These are phyloP conservation scores for Megaustenia siamemsis DNA, from an alignment of 2,888 invertebrate genomes.

Conservation along the genomic window DNA sequence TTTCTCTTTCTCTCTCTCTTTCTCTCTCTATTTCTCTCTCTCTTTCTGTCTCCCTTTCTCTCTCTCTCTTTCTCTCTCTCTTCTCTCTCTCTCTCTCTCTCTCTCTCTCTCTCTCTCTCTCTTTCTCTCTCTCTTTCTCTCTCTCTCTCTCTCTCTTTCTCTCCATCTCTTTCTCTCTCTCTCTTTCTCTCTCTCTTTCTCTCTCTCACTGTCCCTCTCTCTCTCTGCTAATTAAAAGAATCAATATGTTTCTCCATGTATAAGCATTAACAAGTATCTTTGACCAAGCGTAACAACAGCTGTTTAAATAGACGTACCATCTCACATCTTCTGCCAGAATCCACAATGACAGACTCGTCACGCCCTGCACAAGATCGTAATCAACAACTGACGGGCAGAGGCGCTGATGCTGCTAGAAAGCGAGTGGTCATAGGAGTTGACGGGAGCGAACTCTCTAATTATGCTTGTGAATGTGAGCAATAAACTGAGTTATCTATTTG, in stretches of 20 bases:
- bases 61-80: no score
- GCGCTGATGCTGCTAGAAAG: constrained; percentile 53
- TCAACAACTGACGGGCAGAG: constrained; percentile 49
- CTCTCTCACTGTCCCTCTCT: not conserved
- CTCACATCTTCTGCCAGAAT: not conserved
- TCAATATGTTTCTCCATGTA: no score
- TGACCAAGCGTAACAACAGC: no score
- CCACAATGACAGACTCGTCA: constrained; percentile 6
- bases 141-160: not conserved
- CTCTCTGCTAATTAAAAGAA: not conserved
- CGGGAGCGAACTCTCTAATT: constrained; percentile 57
- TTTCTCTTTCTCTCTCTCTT: no score
- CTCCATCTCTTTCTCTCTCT: not conserved
- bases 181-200: not conserved
- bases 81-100: no score
- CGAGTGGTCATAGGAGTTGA: constrained; percentile 56
- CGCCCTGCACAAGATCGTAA: constrained; percentile 5
- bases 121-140: not conserved
- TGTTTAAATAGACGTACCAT: no score
- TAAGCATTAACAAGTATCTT: no score
- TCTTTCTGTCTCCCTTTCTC: no score
- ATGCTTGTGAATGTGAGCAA: constrained; percentile 55
- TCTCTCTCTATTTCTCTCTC: no score
- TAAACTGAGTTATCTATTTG: not conserved
- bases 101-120: not conserved